These are phyloP conservation scores for Ceratina australensis DNA, from an alignment of 1,140 invertebrate species.

Conservation along the genomic window DNA sequence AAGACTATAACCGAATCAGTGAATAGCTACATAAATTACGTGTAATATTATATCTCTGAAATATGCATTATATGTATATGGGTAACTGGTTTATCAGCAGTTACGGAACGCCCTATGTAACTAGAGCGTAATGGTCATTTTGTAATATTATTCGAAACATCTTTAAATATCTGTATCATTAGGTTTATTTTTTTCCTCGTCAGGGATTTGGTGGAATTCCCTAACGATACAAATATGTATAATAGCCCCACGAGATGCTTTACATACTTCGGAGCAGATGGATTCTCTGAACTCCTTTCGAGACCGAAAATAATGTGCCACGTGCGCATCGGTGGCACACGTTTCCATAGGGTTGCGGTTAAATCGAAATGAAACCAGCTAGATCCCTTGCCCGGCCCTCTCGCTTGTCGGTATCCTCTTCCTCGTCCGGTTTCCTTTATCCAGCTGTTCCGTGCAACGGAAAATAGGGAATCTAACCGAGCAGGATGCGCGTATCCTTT, in stretches of 20 bases:
- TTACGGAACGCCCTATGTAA: no score
- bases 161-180: no score
- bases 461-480: constrained; percentile 2
- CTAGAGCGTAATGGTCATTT: no score
- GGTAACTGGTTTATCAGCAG: no score
- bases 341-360: constrained; percentile 24
- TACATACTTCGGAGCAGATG: background rate
- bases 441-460: constrained; percentile 39
- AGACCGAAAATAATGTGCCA: constrained; percentile 58
- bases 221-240: background rate
- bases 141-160: no score
- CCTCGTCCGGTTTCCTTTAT: constrained; percentile 33
- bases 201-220: background rate
- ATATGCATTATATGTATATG: background rate
- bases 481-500: constrained; percentile 56
- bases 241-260: background rate
- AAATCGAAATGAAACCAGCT: constrained; percentile 38
- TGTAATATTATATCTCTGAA: background rate
- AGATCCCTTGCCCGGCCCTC: constrained; percentile 19
- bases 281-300: background rate
- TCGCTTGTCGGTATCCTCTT: constrained; percentile 45
- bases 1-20: no score
- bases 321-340: constrained; percentile 39
- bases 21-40: no score
- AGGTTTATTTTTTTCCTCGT: no score